A percentile compares a stretch with the other conserved stretches of the same genome.
Conservation (phyloP, 2,888 invertebrate species). For the Seira sanloemensis region DNA sequence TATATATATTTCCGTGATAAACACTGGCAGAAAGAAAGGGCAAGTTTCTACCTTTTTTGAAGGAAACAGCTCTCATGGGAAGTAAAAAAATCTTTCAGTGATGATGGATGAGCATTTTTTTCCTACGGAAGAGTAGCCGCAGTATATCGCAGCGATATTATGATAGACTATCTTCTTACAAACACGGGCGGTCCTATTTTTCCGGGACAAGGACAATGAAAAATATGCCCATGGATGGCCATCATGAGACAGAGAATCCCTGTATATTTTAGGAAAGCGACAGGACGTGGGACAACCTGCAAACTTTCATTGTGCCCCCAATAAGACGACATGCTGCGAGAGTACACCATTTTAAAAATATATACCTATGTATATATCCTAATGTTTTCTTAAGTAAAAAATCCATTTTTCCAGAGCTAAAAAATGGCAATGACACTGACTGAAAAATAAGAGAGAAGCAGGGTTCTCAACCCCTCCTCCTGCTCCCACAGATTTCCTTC, state of each 20-base stretch:
- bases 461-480: neutral
- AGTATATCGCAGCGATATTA: neutral
- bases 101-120: neutral
- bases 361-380: neutral
- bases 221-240: neutral
- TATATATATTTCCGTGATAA: too few species aligned
- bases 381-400: neutral
- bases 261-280: neutral
- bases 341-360: neutral
- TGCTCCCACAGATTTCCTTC: too few species aligned
- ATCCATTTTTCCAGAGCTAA: neutral
- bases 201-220: neutral
- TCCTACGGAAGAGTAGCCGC: neutral
- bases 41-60: neutral
- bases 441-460: neutral
- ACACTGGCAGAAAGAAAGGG: too few species aligned
- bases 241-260: neutral
- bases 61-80: neutral
- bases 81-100: neutral
- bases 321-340: neutral
- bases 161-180: neutral
- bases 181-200: neutral
- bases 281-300: neutral
- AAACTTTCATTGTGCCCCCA: neutral
- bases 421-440: slow-evolving; percentile 60